Base-by-base conservation (phyloP, 2,888 invertebrate genomes). In the Galerucella calmariensis region DNA sequence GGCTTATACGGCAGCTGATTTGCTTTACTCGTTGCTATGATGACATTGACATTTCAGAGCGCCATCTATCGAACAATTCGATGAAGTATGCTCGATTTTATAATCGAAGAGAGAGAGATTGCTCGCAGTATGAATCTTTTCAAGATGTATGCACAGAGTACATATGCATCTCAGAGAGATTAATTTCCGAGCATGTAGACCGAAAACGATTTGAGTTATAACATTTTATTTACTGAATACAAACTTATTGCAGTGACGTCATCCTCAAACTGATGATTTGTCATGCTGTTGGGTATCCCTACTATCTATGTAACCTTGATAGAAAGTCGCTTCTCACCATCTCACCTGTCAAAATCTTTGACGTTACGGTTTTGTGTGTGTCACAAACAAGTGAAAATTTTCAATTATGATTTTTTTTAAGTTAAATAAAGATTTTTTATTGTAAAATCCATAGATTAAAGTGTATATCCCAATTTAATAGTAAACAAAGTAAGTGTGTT, bases 361-460 rank as follows among this genome's bases (percentile, higher is more conserved):
- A 71, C 71, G 65, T 69, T 56, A 12, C 4, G 12, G 48, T 48
- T 65, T 46, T 71, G 65, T 58, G 59, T 70, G 71, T 71, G 71
- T 71, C 56, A 65, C 56, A 56, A 46, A 58, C n/a, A 24, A 71
- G 69, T 46, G 41, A 71, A 70, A 65, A 56, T 63, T 70, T 71
- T 71, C 56, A 71, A 65, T 71, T 41, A 65, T 44, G 71, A 63
- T 58, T 65, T 71, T 65, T 65, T 65, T 65, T 35, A 4, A 35
- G 48, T 63, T 53, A 71, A 63, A 41, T 56, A 71, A 65, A 56
- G 56, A 56, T 51, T 16, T 65, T 51, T 56, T 58, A 51, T 71
- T 65, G 58, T 71, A 10, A 65, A 62, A 65, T 44, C 0, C 44
- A 35, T 71, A 71, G 71, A 71, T 65, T 56, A 24, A 71, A 56